These are phyloP conservation scores for Peromyscus attwateri DNA, from an alignment of 2,797 vertebrate species.

Conservation along the genomic window DNA sequence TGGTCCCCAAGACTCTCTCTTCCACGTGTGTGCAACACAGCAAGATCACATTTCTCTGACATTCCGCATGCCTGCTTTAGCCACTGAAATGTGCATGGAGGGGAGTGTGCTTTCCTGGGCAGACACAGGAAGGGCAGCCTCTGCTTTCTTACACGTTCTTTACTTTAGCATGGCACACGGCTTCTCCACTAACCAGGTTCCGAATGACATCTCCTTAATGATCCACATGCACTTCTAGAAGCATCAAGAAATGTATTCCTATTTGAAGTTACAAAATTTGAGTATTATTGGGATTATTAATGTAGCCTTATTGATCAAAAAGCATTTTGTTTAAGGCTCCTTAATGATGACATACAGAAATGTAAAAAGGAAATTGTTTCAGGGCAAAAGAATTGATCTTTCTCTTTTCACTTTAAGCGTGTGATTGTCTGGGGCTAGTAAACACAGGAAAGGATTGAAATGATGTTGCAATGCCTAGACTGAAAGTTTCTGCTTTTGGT, in stretches of 20 bases:
- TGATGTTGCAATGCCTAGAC: background rate
- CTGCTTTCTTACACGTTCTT: background rate
- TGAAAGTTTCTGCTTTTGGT: background rate
- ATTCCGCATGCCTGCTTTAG: background rate
- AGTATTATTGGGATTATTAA: constrained; percentile 3
- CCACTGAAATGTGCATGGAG: too few relatives aligned
- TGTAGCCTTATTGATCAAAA: background rate
- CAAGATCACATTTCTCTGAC: background rate
- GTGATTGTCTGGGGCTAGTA: background rate
- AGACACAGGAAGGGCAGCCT: background rate
- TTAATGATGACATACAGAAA: background rate
- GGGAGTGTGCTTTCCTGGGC: background rate
- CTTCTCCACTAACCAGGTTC: background rate
- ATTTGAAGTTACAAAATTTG: background rate
- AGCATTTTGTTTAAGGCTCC: background rate
- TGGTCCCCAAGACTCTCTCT: background rate
- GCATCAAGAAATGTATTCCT: background rate
- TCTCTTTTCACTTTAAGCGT: constrained; percentile 14
- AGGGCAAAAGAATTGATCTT: background rate
- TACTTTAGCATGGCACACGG: background rate
- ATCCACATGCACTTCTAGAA: background rate
- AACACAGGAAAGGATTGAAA: constrained; percentile 15
- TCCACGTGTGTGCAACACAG: rapidly evolving
- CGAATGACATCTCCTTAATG: background rate
- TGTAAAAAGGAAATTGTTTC: background rate